These are phyloP conservation scores for Heteropelma amictum DNA, from an alignment of 2,888 invertebrate species.

Conservation along the genomic window DNA sequence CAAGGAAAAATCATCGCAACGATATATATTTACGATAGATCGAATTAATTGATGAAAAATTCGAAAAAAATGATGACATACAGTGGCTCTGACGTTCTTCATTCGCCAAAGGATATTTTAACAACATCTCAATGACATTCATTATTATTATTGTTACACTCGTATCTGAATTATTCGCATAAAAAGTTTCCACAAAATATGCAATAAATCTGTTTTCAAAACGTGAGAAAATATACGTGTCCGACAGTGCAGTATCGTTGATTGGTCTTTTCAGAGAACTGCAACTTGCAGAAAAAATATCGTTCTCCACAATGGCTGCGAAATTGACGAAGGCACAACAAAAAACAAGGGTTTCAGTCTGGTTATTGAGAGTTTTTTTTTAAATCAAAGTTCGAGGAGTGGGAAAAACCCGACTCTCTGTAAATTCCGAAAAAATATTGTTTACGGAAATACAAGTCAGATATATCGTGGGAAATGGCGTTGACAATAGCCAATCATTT, in stretches of 20 bases:
- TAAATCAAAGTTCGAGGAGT: neutral
- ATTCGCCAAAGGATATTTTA: too few relatives aligned
- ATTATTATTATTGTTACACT: too few relatives aligned
- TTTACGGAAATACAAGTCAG: slow-evolving; percentile 7
- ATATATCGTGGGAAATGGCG: slow-evolving; percentile 2
- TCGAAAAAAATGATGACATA: neutral
- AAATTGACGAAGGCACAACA: neutral
- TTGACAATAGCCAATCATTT: slow-evolving; percentile 43
- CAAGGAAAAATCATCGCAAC: slow-evolving; percentile 63
- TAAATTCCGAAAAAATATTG: neutral
- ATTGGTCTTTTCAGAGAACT: too few relatives aligned
- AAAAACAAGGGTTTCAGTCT: neutral
- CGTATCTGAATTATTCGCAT: too few relatives aligned
- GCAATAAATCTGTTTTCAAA: too few relatives aligned
- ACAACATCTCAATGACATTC: too few relatives aligned
- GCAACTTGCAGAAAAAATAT: too few relatives aligned
- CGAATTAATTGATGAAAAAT: neutral
- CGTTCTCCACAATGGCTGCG: too few relatives aligned
- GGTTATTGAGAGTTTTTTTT: slow-evolving; percentile 6
- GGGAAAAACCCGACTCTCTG: neutral
- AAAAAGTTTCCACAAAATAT: too few relatives aligned
- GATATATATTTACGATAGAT: neutral
- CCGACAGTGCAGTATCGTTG: too few relatives aligned
- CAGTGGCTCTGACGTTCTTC: too few relatives aligned
- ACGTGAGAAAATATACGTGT: too few relatives aligned